phyloP scores from a whole-genome alignment of 2,113 vertebrate genomes.

The Pagrus major region DNA sequence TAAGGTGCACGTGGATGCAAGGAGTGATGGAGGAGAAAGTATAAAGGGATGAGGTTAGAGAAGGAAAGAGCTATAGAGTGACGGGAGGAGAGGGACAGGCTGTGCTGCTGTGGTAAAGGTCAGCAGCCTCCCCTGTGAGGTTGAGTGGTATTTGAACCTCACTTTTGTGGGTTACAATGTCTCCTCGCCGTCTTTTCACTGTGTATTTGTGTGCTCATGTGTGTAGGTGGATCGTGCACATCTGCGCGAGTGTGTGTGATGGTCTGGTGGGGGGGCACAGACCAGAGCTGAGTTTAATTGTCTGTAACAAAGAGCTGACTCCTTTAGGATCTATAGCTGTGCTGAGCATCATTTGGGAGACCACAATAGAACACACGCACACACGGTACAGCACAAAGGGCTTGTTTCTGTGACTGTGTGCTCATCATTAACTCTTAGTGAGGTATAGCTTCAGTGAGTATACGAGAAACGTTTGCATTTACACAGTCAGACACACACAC shows the following conservation, averaged over 20 bases:
- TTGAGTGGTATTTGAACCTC: constrained; percentile 83
- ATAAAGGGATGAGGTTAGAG: constrained; percentile 1
- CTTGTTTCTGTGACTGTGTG: constrained; percentile 16
- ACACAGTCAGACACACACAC: not conserved
- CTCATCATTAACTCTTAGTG: constrained; percentile 15
- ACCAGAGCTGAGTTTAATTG: constrained; percentile 76
- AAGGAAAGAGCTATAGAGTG: constrained; percentile 54
- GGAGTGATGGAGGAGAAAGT: constrained; percentile 44
- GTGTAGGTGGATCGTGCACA: constrained; percentile 13
- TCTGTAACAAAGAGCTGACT: constrained; percentile 77
- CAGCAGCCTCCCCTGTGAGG: constrained; percentile 79
- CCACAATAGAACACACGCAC: constrained; percentile 31
- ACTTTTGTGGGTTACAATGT: constrained; percentile 71
- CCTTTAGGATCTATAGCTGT: constrained; percentile 69
- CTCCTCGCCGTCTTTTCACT: constrained; percentile 44
- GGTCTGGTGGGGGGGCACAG: constrained; percentile 57
- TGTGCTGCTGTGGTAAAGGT: constrained; percentile 79
- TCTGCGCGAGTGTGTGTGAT: constrained; percentile 45
- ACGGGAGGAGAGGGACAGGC: constrained; percentile 67
- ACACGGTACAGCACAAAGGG: constrained; percentile 16
- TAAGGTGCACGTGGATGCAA: constrained; percentile 66
- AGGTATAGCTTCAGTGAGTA: constrained; percentile 2
- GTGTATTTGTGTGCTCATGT: constrained; percentile 14
- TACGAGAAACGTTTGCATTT: not conserved
- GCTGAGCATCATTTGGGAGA: constrained; percentile 51